Percentiles rank a stretch among this genome's conserved stretches.
Conservation (phyloP, 2,888 invertebrate species). For the Parasteatoda lunata region DNA sequence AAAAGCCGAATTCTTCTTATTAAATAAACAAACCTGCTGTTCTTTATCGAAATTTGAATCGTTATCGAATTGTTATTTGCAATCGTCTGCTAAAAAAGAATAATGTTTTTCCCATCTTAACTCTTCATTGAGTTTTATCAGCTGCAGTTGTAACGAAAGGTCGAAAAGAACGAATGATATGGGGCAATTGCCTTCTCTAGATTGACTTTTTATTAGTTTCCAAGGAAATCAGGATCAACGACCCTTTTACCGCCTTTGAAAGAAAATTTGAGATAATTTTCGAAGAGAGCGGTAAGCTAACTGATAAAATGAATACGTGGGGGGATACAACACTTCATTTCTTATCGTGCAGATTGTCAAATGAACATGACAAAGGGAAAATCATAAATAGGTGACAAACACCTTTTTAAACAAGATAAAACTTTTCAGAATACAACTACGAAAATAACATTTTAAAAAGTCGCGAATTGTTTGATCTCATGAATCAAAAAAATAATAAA, state of each 20-base stretch:
- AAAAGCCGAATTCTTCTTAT: neutral
- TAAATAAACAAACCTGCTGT: neutral
- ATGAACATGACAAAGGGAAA: too few relatives aligned
- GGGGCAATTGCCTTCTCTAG: neutral
- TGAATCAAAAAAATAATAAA: too few relatives aligned
- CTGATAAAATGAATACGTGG: too few relatives aligned
- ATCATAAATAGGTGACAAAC: too few relatives aligned
- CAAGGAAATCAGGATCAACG: neutral
- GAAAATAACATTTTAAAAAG: too few relatives aligned
- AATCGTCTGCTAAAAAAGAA: neutral
- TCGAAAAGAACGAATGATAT: conserved; percentile 3
- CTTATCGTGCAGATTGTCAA: too few relatives aligned
- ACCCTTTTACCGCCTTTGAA: conserved; percentile 2
- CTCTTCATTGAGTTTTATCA: conserved; percentile 1
- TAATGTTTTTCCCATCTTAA: neutral
- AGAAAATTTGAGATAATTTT: neutral
- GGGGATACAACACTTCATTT: too few relatives aligned
- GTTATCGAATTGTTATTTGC: neutral
- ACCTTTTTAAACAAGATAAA: too few relatives aligned
- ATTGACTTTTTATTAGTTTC: neutral
- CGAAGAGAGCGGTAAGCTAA: too few relatives aligned
- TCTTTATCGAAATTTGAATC: conserved; percentile 2
- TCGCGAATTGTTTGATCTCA: too few relatives aligned
- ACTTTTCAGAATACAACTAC: too few relatives aligned
- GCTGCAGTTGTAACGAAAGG: neutral